Base-by-base conservation (phyloP, 1,140 invertebrate genomes). In the Gryon sp. region DNA sequence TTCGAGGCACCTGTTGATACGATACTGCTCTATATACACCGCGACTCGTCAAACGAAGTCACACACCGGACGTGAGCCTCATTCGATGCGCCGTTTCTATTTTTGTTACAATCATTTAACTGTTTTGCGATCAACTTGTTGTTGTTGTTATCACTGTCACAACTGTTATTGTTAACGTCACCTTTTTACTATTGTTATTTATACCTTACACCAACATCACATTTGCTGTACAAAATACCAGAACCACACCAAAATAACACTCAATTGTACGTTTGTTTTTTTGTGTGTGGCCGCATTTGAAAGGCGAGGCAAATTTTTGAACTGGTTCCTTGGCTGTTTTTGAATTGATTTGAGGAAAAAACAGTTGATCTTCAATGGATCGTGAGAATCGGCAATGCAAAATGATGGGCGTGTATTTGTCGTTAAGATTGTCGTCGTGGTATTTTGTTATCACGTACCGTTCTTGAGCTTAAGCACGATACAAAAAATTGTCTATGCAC, bases 1-100 rank as follows among this genome's bases (percentile, higher is more conserved):
- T 52, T 79, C 75, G 80, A 70, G 79, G 80, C 80, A 82, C 80
- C 80, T 82, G 80, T 82, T 82, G 80, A 80, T 81, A 76, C 74
- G 63, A 57, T 43, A 81, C 68, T 62, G 78, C 34, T 59, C 75
- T 75, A 80, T 78, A 81, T 76, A 82, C 59, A 55, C 52, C 62
- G 46, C 65, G 69, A 65, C 62, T 60, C 57, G 60, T 57, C 41
- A 60, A 60, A 48, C 63, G 57, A 68, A 73, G 60, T 45, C 59
- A 59, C 59, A n/a, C n/a, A n/a, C n/a, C n/a, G n/a, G n/a, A n/a
- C n/a, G n/a, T n/a, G n/a, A 65, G 28, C 59, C 66, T 41, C 40
- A 53, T 41, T 26, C 48, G 9, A 38, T 9, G 57, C 60, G 41
- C 40, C 28, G 41, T 59, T 69, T 50, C 53, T 60, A 69, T 40